A percentile compares a stretch with the other conserved stretches of the same genome.
phyloP scores from a whole-genome alignment of 2,113 vertebrate species.

The Cavia aperea region DNA sequence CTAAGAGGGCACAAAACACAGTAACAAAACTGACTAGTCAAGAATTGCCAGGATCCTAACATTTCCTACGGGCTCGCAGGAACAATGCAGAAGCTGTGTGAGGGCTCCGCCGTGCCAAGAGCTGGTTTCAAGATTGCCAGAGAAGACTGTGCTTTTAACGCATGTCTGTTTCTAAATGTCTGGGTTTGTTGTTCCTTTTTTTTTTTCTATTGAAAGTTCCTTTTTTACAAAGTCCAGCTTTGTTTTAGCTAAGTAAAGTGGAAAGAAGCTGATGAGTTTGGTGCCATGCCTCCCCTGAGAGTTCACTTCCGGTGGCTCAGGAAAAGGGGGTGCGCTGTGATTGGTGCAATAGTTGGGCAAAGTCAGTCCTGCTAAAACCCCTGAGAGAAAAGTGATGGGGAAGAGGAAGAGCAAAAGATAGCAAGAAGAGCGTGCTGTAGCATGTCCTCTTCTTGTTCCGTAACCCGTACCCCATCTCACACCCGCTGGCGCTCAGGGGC shows the following conservation, averaged over 20 bases:
- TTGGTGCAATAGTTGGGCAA: not conserved
- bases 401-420: not conserved
- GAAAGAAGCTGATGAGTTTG: not conserved
- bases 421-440: not conserved
- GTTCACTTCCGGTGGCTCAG: not conserved
- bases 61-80: constrained; percentile 52
- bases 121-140: constrained; percentile 30
- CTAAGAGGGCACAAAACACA: constrained; percentile 68
- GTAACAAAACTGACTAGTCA: constrained; percentile 67
- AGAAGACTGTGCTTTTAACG: constrained; percentile 5
- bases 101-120: constrained; percentile 28
- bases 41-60: constrained; percentile 67
- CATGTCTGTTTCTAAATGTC: not conserved
- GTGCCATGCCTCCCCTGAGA: not conserved
- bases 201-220: constrained; percentile 31
- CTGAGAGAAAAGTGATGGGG: not conserved
- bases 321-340: not conserved
- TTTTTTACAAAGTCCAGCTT: not conserved
- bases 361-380: not conserved
- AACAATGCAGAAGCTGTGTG: constrained; percentile 64
- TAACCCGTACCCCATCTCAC: not conserved
- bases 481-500: not conserved
- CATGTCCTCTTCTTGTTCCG: not conserved
- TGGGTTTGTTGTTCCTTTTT: constrained; percentile 32
- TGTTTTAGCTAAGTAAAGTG: constrained; percentile 38